A percentile compares a stretch with the other conserved stretches of the same genome.
Evolutionary conservation across 2,888 invertebrate species (phyloP).

Genomic region (Mylabris sibirica): DNA sequence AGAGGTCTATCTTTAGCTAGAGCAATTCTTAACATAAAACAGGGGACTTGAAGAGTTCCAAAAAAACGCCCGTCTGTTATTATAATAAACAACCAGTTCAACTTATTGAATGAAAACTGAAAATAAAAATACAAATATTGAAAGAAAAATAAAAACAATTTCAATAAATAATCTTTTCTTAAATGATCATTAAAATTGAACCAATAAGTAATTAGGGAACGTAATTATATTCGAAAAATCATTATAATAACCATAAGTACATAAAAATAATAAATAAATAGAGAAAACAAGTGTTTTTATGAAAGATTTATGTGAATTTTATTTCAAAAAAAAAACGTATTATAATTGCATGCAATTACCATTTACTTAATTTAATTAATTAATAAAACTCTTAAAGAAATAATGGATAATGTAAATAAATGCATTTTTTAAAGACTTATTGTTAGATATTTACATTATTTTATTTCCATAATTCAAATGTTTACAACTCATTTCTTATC

Average conservation of each 20-base stretch:
- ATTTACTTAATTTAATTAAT: slow-evolving; percentile 2
- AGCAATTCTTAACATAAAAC: slow-evolving; percentile 8
- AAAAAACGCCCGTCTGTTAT: slow-evolving; percentile 2
- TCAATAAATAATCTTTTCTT: not conserved
- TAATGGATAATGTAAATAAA: not conserved
- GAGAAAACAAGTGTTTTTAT: not conserved
- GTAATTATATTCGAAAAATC: not conserved
- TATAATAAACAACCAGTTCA: slow-evolving; percentile 1
- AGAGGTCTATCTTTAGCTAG: not conserved
- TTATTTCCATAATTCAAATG: not conserved
- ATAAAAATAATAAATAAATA: not conserved
- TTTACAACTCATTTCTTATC: not conserved
- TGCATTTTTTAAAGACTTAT: not conserved
- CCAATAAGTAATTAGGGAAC: not conserved
- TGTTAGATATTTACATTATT: not conserved
- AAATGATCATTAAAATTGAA: not conserved
- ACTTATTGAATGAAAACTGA: not conserved
- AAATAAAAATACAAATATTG: not conserved
- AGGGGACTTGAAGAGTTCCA: slow-evolving; percentile 6
- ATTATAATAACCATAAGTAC: too few relatives aligned
- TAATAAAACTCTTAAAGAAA: not conserved
- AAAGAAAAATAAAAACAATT: not conserved
- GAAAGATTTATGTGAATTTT: not conserved
- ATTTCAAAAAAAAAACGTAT: not conserved
- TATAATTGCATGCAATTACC: not conserved